Percentiles rank a stretch among this genome's conserved stretches.
Conservation (phyloP, 2,797 vertebrate genomes). For the Sebastes aleutianus region DNA sequence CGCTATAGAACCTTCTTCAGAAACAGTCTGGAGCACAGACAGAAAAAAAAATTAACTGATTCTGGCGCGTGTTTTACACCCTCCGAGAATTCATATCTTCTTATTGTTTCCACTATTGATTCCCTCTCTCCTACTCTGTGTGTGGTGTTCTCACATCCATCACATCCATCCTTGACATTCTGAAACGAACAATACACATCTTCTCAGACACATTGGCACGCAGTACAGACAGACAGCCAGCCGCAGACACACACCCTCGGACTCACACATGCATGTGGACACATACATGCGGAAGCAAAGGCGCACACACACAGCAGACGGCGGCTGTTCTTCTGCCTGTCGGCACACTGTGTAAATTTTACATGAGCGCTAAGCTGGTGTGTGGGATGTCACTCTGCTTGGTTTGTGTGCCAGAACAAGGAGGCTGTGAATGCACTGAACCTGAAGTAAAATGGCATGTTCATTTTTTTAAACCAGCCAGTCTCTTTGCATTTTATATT, state of each 20-base stretch:
- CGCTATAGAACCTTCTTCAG: neutral
- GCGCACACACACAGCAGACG: conserved; percentile 48
- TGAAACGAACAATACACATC: conserved; percentile 25
- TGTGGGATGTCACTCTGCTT: conserved; percentile 75
- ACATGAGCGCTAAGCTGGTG: conserved; percentile 88
- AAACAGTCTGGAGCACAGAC: conserved; percentile 8
- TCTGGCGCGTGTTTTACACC: conserved; percentile 31
- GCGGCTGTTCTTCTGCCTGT: conserved; percentile 76
- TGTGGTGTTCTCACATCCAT: conserved; percentile 52
- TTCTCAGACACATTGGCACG: conserved; percentile 24
- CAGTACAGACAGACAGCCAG: conserved; percentile 4
- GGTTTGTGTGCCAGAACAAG: conserved; percentile 84
- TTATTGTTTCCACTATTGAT: conserved; percentile 66
- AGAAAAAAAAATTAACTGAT: conserved; percentile 11
- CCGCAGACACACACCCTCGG: conserved; percentile 1
- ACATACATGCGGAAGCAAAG: conserved; percentile 13
- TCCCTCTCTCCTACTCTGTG: conserved; percentile 25
- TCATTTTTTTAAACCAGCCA: conserved; percentile 60
- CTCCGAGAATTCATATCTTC: conserved; percentile 45
- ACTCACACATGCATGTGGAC: neutral
- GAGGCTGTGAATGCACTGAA: conserved; percentile 86
- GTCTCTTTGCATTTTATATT: conserved; percentile 51
- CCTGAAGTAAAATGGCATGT: conserved; percentile 84
- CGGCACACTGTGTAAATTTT: conserved; percentile 88
- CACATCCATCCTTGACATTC: conserved; percentile 50